Percentiles rank a stretch among this genome's conserved stretches.
Conservation (phyloP, 2,888 invertebrate species). For the Lydus trimaculatus region DNA sequence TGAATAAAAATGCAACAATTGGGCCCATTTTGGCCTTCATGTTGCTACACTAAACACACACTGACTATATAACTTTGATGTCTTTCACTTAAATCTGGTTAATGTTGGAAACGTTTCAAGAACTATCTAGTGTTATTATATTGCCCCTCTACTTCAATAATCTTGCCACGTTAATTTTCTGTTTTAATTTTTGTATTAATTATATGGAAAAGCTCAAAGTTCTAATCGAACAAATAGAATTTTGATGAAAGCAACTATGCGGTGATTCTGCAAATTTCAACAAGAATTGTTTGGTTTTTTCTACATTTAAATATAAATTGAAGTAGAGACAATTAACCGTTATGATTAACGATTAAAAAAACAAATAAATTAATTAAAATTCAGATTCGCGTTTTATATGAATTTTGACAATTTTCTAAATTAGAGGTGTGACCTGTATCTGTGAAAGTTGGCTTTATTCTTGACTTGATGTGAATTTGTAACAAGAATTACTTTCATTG, state of each 20-base stretch:
- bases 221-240: not conserved
- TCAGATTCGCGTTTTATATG: not conserved
- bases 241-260: not conserved
- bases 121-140: slow-evolving; percentile 40
- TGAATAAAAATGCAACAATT: slow-evolving; percentile 31
- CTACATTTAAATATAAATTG: too few species aligned
- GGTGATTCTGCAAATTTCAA: not conserved
- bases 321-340: too few species aligned
- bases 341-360: not conserved
- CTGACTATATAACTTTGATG: slow-evolving; percentile 48
- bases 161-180: slow-evolving; percentile 8
- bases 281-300: too few species aligned
- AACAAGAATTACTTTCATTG: slow-evolving; percentile 37
- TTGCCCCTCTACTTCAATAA: slow-evolving; percentile 43
- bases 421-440: slow-evolving; percentile 15
- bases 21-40: slow-evolving; percentile 50
- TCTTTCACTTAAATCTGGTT: slow-evolving; percentile 57
- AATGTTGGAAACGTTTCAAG: slow-evolving; percentile 37
- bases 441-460: slow-evolving; percentile 24
- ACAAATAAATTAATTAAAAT: not conserved
- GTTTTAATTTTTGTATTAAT: not conserved
- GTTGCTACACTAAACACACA: slow-evolving; percentile 47
- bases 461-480: slow-evolving; percentile 10
- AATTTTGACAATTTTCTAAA: slow-evolving; percentile 5
- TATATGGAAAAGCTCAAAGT: not conserved